Evolutionary conservation across 2,797 vertebrate genomes (phyloP), one percentile per base, ranked within the genome.

Genomic region (Yasuhikotakia modesta): DNA sequence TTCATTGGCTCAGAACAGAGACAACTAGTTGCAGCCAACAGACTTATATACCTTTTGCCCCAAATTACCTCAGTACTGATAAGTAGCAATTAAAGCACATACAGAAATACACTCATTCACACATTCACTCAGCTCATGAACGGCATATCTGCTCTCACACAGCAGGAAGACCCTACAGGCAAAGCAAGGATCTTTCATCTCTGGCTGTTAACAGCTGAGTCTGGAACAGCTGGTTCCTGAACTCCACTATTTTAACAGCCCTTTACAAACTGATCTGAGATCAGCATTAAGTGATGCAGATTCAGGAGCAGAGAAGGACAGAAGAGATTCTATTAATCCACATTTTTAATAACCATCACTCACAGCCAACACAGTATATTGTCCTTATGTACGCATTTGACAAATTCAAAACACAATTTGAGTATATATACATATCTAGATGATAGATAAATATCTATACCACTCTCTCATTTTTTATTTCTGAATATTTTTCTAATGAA

Each of bases 1-100:
- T 86, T 83, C 82, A 91, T 86, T 89, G 91, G 90, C 90, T 92
- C 91, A 92, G 91, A 82, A 87, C 83, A 89, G 83, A 89, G 77
- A 79, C 76, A 89, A 76, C 78, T 61, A 87, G 67, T 83, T 85
- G 78, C 78, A 80, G 85, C 82, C 55, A 79, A 80, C 85, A 81
- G 84, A 83, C 57, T 76, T 55, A 77, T 76, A 78, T 76, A 71
- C 79, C 79, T 19, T 81, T 80, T 80, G 57, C 79, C 79, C 81
- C 71, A 77, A 78, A 82, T 82, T 68, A 82, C 76, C 45, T 64
- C 53, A 24, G 63, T 32, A 67, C 45, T 83, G 57, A 81, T 61
- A 57, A 68, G 52, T 60, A 64, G 74, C 45, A 68, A 53, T 30
- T 67, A 73, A 81, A 57, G 30, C 68, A 72, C 74, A 71, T 61